Percentiles rank a stretch among this genome's conserved stretches.
These are phyloP conservation scores for Andrena flavipes DNA, from an alignment of 2,888 invertebrate species.

Conservation along the genomic window DNA sequence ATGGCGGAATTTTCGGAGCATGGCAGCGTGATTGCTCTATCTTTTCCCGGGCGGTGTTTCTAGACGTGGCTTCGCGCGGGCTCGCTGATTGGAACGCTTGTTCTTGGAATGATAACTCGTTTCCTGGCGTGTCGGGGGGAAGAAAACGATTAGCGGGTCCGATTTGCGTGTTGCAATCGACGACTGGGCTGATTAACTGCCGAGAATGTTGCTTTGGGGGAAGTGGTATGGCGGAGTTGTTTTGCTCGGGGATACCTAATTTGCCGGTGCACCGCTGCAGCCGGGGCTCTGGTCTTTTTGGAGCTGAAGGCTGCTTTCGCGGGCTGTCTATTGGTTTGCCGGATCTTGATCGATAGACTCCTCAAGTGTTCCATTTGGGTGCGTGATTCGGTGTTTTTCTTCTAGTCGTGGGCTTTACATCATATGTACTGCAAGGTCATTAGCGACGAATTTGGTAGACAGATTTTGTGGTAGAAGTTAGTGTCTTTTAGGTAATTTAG, in stretches of 20 bases:
- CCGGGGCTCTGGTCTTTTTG: no score
- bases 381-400: no score
- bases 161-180: conserved; percentile 40
- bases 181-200: conserved; percentile 11
- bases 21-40: conserved; percentile 37
- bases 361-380: no score
- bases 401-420: no score
- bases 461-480: no score
- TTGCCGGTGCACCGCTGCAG: background rate
- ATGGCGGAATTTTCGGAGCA: conserved; percentile 35
- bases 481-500: no score
- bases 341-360: no score
- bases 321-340: no score
- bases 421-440: no score
- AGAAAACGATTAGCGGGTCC: conserved; percentile 33
- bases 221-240: background rate
- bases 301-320: no score
- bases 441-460: no score
- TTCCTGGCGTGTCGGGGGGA: background rate
- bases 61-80: conserved; percentile 11
- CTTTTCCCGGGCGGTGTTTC: background rate
- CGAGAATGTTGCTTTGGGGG: background rate
- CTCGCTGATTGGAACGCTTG: conserved; percentile 38
- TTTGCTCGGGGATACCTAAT: background rate
- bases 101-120: conserved; percentile 46